phyloP scores from a whole-genome alignment of 2,888 invertebrate species.

The Nezara viridula region DNA sequence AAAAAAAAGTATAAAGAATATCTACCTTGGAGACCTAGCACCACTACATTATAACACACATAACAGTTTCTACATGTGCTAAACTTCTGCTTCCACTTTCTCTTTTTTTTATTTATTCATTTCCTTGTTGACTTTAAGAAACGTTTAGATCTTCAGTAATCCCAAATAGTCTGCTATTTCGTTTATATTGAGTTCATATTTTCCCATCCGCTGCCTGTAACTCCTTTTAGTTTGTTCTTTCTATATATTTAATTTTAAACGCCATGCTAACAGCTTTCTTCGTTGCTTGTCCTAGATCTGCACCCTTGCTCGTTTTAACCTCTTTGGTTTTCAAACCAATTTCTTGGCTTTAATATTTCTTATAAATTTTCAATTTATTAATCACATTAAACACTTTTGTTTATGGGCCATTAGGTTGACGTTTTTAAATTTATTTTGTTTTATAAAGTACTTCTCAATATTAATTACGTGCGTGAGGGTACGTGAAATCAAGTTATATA shows the following conservation, averaged over 20 bases:
- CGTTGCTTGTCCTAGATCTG: not conserved
- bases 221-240: not conserved
- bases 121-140: not conserved
- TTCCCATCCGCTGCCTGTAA: not conserved
- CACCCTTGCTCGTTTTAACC: not conserved
- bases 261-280: not conserved
- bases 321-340: not conserved
- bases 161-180: not conserved
- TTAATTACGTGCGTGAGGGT: too few species aligned
- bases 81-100: not conserved
- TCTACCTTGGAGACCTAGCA: too few species aligned
- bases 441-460: too few species aligned
- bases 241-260: not conserved
- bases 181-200: not conserved
- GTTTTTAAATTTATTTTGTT: too few species aligned
- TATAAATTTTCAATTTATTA: too few species aligned
- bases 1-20: too few species aligned
- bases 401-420: too few species aligned
- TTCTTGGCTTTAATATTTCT: too few species aligned
- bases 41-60: too few species aligned
- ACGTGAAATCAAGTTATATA: too few species aligned
- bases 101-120: not conserved
- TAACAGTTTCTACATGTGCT: not conserved
- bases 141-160: not conserved
- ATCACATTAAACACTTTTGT: too few species aligned